Evolutionary conservation across 2,888 invertebrate species (phyloP).

Genomic region (Drosophila formosana): DNA sequence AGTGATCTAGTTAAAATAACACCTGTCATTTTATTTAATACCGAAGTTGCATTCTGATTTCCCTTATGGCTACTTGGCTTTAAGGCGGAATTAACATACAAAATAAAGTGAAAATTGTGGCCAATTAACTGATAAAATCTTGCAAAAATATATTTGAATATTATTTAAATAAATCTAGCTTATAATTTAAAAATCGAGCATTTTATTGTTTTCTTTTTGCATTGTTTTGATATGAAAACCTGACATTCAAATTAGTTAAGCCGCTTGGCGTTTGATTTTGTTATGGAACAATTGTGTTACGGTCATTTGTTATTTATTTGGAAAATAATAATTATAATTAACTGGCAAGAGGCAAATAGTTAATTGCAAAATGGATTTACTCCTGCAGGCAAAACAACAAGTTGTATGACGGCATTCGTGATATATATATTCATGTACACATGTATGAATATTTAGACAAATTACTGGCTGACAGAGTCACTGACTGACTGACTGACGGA

Average conservation of each 20-base stretch:
- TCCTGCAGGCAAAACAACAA: slow-evolving; percentile 72
- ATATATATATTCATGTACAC: slow-evolving; percentile 25
- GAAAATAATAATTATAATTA: slow-evolving; percentile 70
- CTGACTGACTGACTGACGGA: slow-evolving; percentile 10
- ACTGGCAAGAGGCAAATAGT: slow-evolving; percentile 53
- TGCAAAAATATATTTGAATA: not conserved
- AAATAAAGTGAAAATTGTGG: not conserved
- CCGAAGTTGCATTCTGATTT: not conserved
- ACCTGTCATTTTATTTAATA: not conserved
- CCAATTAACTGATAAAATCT: slow-evolving; percentile 14
- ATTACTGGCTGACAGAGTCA: slow-evolving; percentile 46
- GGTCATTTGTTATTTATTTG: slow-evolving; percentile 38
- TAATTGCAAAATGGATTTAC: slow-evolving; percentile 74
- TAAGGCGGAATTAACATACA: not conserved
- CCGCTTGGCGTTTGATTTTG: slow-evolving; percentile 38
- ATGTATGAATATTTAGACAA: slow-evolving; percentile 42
- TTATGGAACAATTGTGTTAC: slow-evolving; percentile 47
- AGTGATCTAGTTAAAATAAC: not conserved
- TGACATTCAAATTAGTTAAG: slow-evolving; percentile 48
- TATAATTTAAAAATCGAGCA: not conserved
- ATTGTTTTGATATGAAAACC: slow-evolving; percentile 9
- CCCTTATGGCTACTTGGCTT: not conserved
- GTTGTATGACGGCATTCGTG: slow-evolving; percentile 68
- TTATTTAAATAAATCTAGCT: not conserved
- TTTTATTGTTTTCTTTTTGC: not conserved